Conservation (phyloP, 2,888 invertebrate genomes). For the Xestia sexstrigata region DNA sequence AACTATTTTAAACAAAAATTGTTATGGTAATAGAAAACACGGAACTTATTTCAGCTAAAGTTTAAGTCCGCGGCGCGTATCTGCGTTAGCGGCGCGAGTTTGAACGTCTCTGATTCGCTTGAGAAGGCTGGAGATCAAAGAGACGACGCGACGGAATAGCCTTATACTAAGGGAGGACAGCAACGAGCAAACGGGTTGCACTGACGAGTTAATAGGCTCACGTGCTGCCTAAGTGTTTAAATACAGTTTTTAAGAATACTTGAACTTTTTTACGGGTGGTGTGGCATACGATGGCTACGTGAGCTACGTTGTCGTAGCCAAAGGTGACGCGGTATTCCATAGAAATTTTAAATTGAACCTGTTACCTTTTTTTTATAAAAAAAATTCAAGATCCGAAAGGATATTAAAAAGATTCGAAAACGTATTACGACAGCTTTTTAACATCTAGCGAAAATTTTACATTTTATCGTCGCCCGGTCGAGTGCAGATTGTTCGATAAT, state of each 20-base stretch:
- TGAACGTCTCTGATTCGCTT: background rate
- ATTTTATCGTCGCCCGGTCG: background rate
- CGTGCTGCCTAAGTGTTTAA: background rate
- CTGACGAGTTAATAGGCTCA: background rate
- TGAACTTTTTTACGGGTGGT: no score
- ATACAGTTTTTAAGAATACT: no score
- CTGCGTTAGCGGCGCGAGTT: background rate
- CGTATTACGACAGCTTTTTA: background rate
- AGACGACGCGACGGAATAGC: conserved; percentile 2
- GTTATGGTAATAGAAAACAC: no score
- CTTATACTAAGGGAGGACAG: conserved; percentile 14
- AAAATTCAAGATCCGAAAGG: background rate
- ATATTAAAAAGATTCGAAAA: background rate
- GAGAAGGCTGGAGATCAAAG: conserved; percentile 19
- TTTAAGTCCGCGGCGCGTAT: background rate
- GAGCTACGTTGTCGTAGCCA: background rate
- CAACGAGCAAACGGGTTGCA: conserved; percentile 10
- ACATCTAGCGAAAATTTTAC: background rate
- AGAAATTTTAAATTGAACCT: no score
- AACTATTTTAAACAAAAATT: no score
- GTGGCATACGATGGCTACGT: no score
- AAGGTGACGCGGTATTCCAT: background rate
- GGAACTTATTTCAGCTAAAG: no score
- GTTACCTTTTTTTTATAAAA: background rate
- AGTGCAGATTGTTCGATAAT: background rate